Percentiles rank a stretch among this genome's conserved stretches.
These are phyloP conservation scores for Chloromyia formosa DNA, from an alignment of 2,888 invertebrate species.

Conservation along the genomic window DNA sequence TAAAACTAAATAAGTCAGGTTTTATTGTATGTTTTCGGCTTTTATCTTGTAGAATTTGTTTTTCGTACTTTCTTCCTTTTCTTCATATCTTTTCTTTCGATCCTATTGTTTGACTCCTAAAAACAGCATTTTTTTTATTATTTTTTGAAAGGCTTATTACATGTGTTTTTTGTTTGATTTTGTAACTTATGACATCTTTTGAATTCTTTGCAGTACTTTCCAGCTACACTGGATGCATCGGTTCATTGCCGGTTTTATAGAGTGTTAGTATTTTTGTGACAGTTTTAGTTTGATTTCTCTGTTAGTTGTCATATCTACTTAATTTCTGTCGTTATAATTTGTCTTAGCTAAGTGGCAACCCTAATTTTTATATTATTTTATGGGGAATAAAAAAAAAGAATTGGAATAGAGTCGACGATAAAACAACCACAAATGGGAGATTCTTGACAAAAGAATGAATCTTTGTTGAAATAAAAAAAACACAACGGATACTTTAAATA, in stretches of 20 bases:
- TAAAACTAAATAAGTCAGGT: conserved; percentile 47
- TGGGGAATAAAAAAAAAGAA: background rate
- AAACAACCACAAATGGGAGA: background rate
- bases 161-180: background rate
- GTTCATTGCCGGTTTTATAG: conserved; percentile 13
- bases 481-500: background rate
- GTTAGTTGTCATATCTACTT: background rate
- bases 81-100: conserved; percentile 3
- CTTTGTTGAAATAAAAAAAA: background rate
- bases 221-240: background rate
- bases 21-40: conserved; percentile 43
- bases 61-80: background rate
- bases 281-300: conserved; percentile 17
- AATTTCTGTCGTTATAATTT: conserved; percentile 17
- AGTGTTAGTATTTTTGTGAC: background rate
- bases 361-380: conserved; percentile 17
- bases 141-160: conserved; percentile 46
- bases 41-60: background rate
- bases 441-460: background rate
- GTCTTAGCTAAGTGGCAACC: conserved; percentile 38
- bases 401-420: background rate
- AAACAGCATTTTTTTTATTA: conserved; percentile 46
- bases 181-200: background rate
- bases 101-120: conserved; percentile 48
- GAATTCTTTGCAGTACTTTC: conserved; percentile 22